Conservation (phyloP, 2,797 vertebrate species). For the Pelodytes ibericus region DNA sequence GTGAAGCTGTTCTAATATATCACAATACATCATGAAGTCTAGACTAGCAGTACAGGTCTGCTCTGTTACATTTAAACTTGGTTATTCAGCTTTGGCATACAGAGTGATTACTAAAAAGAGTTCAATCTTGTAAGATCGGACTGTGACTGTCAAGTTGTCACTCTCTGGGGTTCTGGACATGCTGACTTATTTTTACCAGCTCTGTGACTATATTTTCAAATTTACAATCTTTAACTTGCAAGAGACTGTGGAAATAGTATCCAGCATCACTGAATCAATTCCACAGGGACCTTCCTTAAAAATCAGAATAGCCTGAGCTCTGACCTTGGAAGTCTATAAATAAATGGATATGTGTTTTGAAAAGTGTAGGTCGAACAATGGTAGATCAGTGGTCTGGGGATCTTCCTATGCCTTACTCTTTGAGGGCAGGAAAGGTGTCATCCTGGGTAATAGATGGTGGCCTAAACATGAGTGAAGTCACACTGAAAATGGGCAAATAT, state of each 20-base stretch:
- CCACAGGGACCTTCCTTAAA: no score
- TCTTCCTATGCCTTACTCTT: no score
- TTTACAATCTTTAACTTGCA: neutral
- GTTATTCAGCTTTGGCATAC: slow-evolving; percentile 7
- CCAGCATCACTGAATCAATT: no score
- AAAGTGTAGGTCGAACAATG: no score
- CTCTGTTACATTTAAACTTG: slow-evolving; percentile 1
- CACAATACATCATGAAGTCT: slow-evolving; percentile 5
- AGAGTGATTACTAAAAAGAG: slow-evolving; percentile 25
- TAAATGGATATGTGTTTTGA: no score
- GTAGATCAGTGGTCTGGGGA: no score
- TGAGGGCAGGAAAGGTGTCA: no score
- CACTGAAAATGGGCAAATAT: no score
- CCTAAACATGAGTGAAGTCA: no score
- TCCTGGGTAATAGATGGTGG: no score
- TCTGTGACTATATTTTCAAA: neutral
- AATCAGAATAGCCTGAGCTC: no score
- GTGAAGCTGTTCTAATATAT: slow-evolving; percentile 1
- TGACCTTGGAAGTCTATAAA: no score
- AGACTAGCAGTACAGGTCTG: slow-evolving; percentile 3
- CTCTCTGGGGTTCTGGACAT: slow-evolving; percentile 7
- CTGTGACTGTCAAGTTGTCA: slow-evolving; percentile 6
- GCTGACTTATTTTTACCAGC: slow-evolving; percentile 4
- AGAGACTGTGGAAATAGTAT: neutral
- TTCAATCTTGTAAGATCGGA: slow-evolving; percentile 22